Base-by-base conservation (phyloP, 2,113 vertebrate species). In the Sebastes schlegelii region DNA sequence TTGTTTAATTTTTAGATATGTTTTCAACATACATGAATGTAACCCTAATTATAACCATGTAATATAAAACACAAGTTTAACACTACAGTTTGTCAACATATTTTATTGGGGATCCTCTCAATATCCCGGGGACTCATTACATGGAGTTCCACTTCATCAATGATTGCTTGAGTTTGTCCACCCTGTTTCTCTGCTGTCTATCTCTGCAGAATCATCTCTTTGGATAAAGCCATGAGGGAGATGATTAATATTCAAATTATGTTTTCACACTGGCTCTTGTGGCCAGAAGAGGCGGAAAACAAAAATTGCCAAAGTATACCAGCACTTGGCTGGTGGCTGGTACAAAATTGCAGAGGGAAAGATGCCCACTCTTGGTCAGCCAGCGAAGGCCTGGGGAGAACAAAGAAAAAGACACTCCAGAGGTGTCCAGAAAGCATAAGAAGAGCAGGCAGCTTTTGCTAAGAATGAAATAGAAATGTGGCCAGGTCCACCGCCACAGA, bases 401-500 rank as follows among this genome's bases (percentile, higher is more conserved):
- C 55, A 87, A 78, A 72, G 48, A 87, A 60, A 63, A 48, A 63
- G 34, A 85, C 45, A 55, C 61, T 79, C 21, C 0, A 26, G 43
- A 80, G 63, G 17, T 65, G 61, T 62, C 48, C 8, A 72, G 71
- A 71, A 86, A 78, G 14, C 10, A 42, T 73, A 62, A 45, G 40
- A 62, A 77, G 67, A 21, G 48, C 48, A 49, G 58, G 62, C 60
- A 43, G 58, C 72, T 34, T 63, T 48, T 11, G 8, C 61, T 55
- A 58, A 12, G 65, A 84, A 64, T 70, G 40, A 84, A 87, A 77
- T 58, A 86, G 34, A 83, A 85, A 79, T 52, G 46, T 74, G 55
- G 8, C 51, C 51, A 76, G 75, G 78, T 86, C 73, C 42, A 62
- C 49, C 21, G 65, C 67, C n/a, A 57, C 34, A 72, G 74, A 77